Conservation (phyloP, 1,140 invertebrate genomes). For the Drosophila albomicans region DNA sequence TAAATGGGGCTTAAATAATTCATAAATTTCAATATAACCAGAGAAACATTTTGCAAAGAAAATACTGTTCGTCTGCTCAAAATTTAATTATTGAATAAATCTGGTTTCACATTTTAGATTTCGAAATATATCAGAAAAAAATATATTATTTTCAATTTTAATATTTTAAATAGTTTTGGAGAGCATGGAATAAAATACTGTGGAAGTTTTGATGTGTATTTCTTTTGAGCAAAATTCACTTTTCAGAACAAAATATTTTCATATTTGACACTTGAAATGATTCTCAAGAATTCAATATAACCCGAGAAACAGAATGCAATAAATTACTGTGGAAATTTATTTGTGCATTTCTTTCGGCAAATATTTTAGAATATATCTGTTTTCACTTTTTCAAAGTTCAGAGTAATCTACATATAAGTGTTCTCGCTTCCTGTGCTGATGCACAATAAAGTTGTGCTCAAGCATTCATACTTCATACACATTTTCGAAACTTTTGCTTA, state of each 20-base stretch:
- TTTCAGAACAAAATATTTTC: too few relatives aligned
- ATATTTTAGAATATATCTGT: too few relatives aligned
- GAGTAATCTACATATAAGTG: not conserved
- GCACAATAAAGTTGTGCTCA: conserved; percentile 5
- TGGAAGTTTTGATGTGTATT: not conserved
- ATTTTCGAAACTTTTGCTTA: conserved; percentile 29
- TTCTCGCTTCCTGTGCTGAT: not conserved
- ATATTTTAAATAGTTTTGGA: too few relatives aligned
- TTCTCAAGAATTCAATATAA: too few relatives aligned
- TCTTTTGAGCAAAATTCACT: too few relatives aligned
- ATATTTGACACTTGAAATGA: too few relatives aligned
- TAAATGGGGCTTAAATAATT: not conserved
- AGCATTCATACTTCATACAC: conserved; percentile 9
- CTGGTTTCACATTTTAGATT: too few relatives aligned
- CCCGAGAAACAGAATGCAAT: not conserved
- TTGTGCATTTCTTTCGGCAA: too few relatives aligned
- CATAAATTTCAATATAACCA: not conserved
- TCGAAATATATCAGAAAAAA: too few relatives aligned
- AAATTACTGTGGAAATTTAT: not conserved
- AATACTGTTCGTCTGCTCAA: not conserved
- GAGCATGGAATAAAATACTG: not conserved
- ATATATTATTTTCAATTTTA: too few relatives aligned
- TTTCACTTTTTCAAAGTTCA: not conserved
- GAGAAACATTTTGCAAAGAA: not conserved
- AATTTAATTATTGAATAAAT: too few relatives aligned